A percentile compares a stretch with the other conserved stretches of the same genome.
Conservation (phyloP, 2,113 vertebrate genomes). For the Oostethus manadensis region DNA sequence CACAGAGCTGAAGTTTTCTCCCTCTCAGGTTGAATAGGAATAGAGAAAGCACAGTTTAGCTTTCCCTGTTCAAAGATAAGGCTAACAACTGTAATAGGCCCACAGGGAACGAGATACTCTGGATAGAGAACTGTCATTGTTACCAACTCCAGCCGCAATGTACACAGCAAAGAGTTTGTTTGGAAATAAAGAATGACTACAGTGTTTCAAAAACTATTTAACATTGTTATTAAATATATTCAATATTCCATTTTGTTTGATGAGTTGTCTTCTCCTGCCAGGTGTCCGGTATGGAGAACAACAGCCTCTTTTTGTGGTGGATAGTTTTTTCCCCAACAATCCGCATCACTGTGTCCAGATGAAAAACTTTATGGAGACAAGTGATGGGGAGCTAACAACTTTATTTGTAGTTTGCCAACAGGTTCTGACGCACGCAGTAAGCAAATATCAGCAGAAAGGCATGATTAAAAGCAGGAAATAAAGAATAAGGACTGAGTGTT, state of each 20-base stretch:
- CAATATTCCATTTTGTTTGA: neutral
- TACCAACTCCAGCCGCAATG: conserved; percentile 47
- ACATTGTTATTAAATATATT: neutral
- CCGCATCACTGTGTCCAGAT: neutral
- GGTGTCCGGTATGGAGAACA: neutral
- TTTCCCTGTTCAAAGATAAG: conserved; percentile 67
- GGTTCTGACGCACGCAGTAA: neutral
- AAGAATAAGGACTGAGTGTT: neutral
- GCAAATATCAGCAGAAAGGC: neutral
- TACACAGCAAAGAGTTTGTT: conserved; percentile 26
- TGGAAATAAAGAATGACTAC: neutral
- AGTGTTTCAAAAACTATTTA: neutral
- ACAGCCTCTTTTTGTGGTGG: neutral
- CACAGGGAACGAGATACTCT: conserved; percentile 55
- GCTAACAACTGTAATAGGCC: conserved; percentile 63
- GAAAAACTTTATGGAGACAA: neutral
- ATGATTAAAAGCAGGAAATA: neutral
- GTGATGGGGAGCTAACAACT: neutral
- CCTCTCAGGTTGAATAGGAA: conserved; percentile 43
- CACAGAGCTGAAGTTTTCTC: conserved; percentile 38
- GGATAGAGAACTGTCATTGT: conserved; percentile 54
- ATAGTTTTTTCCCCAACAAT: neutral
- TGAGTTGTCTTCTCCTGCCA: neutral
- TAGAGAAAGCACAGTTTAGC: conserved; percentile 49
- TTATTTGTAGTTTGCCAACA: neutral